Evolutionary conservation across 2,888 invertebrate genomes (phyloP).

Genomic region (Ethmia dodecea): DNA sequence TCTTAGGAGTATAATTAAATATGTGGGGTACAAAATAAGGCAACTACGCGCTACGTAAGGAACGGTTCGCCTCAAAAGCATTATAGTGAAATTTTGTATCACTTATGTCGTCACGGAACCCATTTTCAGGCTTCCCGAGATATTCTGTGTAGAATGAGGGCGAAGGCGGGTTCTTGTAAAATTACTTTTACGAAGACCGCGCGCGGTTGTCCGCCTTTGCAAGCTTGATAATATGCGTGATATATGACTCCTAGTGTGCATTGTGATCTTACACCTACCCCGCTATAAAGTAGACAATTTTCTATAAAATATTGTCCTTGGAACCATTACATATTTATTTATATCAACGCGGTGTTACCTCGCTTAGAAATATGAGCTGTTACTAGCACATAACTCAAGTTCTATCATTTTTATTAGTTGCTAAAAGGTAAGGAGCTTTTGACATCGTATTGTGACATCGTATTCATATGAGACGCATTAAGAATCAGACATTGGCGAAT

Average conservation of each 20-base stretch:
- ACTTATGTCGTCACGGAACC: conserved; percentile 32
- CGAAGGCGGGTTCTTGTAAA: conserved; percentile 30
- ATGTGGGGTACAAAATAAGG: no score
- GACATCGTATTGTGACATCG: no score
- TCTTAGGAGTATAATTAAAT: no score
- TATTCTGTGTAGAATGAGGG: conserved; percentile 31
- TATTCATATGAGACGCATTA: no score
- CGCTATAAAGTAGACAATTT: conserved; percentile 42
- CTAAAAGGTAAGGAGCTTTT: no score
- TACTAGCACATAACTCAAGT: no score
- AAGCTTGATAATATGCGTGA: conserved; percentile 45
- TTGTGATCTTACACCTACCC: conserved; percentile 43
- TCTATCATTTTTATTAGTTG: no score
- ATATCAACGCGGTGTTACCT: conserved; percentile 30
- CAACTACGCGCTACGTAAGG: no score
- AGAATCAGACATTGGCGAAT: no score
- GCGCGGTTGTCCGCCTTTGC: conserved; percentile 29
- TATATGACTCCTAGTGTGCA: conserved; percentile 44
- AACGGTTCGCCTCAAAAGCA: conserved; percentile 31
- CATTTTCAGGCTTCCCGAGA: conserved; percentile 33
- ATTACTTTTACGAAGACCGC: conserved; percentile 39
- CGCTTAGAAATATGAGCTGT: no score
- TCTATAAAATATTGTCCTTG: conserved; percentile 37
- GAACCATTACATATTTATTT: conserved; percentile 41
- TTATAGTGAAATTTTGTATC: conserved; percentile 33